These are phyloP conservation scores for Mobula birostris DNA, from an alignment of 2,113 vertebrate genomes.

Conservation along the genomic window DNA sequence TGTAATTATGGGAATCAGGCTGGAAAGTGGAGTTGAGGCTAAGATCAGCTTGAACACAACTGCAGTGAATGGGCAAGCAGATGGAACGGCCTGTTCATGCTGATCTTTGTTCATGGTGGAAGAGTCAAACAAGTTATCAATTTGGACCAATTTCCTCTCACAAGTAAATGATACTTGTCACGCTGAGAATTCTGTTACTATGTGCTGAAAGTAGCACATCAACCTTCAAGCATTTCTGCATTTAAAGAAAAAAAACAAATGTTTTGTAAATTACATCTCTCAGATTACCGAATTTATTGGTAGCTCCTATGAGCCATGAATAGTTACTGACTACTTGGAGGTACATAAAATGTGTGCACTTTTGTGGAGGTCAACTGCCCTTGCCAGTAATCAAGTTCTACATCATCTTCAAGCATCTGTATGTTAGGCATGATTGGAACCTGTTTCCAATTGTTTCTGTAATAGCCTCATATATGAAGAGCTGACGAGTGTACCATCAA, in stretches of 20 bases:
- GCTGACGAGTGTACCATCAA: neutral
- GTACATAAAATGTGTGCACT: neutral
- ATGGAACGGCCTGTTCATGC: too few species aligned
- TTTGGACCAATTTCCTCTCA: too few species aligned
- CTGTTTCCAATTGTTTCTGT: neutral
- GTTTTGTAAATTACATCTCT: neutral
- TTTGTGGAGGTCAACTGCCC: neutral
- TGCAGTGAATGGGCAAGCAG: too few species aligned
- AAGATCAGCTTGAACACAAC: too few species aligned
- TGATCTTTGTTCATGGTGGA: too few species aligned
- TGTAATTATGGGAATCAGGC: too few species aligned
- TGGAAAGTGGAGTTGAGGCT: too few species aligned
- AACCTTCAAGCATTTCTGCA: neutral
- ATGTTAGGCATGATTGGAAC: neutral
- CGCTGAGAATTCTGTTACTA: neutral
- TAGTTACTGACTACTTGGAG: neutral
- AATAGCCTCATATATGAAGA: neutral
- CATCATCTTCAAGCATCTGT: neutral
- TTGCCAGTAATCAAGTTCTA: neutral
- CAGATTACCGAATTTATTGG: too few species aligned
- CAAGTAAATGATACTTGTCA: neutral
- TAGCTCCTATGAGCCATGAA: neutral
- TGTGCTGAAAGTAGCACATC: neutral
- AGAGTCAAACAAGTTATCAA: too few species aligned
- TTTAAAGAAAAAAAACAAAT: neutral